These are phyloP conservation scores for Forbesichthys agassizii DNA, from an alignment of 2,113 vertebrate genomes.

Conservation along the genomic window DNA sequence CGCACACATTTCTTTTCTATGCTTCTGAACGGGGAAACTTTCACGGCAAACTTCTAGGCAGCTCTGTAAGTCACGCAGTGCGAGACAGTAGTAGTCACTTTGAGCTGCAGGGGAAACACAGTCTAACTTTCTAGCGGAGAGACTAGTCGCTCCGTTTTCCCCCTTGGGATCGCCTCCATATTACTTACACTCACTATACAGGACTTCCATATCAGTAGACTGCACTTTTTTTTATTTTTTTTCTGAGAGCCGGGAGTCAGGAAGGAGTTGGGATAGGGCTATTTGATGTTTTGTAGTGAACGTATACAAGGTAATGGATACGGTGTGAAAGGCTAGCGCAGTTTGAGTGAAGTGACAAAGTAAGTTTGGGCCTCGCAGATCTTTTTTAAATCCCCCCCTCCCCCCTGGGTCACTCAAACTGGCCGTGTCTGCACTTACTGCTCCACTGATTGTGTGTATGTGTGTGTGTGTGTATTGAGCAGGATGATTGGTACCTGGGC, in stretches of 20 bases:
- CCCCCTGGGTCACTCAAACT: conserved; percentile 54
- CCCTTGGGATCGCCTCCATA: conserved; percentile 60
- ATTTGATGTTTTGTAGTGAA: conserved; percentile 66
- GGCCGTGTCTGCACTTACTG: conserved; percentile 50
- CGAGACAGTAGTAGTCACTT: conserved; percentile 58
- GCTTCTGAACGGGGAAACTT: conserved; percentile 59
- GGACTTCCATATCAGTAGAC: conserved; percentile 67
- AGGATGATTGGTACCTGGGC: conserved; percentile 70
- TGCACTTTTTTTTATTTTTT: conserved; percentile 27
- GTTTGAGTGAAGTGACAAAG: conserved; percentile 73
- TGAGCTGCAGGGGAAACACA: conserved; percentile 57
- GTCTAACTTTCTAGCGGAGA: conserved; percentile 62
- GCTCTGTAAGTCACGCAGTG: conserved; percentile 60
- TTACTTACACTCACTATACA: conserved; percentile 72
- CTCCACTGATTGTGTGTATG: conserved; percentile 45
- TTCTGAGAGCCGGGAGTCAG: conserved; percentile 47
- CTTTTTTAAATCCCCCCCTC: conserved; percentile 58
- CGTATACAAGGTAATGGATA: conserved; percentile 69
- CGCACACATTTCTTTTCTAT: conserved; percentile 2
- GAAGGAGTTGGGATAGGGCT: conserved; percentile 59
- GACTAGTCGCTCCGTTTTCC: conserved; percentile 59
- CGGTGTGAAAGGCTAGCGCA: conserved; percentile 70
- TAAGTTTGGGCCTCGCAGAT: conserved; percentile 74
- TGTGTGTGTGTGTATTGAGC: conserved; percentile 35
- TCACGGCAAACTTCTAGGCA: conserved; percentile 62